Percentiles rank a stretch among this genome's conserved stretches.
Evolutionary conservation across 2,113 vertebrate species (phyloP).

Genomic region (Rhinoderma darwinii): DNA sequence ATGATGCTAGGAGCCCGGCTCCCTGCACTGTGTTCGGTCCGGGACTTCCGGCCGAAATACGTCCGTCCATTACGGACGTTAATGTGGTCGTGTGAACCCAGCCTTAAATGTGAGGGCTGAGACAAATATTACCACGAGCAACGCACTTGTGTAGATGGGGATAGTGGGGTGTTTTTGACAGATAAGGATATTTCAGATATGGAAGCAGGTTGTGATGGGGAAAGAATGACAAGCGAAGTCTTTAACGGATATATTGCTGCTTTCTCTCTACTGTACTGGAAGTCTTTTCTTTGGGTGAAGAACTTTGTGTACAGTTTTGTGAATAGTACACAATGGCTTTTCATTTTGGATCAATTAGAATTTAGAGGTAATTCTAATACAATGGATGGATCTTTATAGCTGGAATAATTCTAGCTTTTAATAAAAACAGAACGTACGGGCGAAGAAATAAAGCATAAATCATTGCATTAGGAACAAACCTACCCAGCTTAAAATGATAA

Average conservation of each 20-base stretch:
- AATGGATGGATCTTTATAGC: conserved; percentile 20
- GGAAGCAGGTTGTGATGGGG: too few relatives aligned
- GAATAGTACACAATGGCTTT: neutral
- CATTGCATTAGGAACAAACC: conserved; percentile 31
- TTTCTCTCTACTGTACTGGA: neutral
- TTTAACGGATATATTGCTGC: neutral
- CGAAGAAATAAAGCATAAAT: conserved; percentile 43
- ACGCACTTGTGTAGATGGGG: too few relatives aligned
- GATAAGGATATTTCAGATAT: too few relatives aligned
- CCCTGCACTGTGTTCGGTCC: too few relatives aligned
- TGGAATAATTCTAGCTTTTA: neutral
- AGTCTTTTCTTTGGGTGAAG: neutral
- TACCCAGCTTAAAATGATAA: conserved; percentile 53
- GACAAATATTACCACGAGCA: too few relatives aligned
- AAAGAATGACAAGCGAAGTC: too few relatives aligned
- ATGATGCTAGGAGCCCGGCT: too few relatives aligned
- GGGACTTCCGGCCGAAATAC: too few relatives aligned
- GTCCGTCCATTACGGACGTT: too few relatives aligned
- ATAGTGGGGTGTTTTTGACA: too few relatives aligned
- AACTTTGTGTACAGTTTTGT: neutral
- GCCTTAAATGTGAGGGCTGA: too few relatives aligned
- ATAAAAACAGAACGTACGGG: conserved; percentile 22
- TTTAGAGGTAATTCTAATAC: neutral
- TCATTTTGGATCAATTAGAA: neutral
- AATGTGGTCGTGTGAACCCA: too few relatives aligned